Evolutionary conservation across 2,113 vertebrate genomes (phyloP).

Genomic region (Oriolus oriolus): DNA sequence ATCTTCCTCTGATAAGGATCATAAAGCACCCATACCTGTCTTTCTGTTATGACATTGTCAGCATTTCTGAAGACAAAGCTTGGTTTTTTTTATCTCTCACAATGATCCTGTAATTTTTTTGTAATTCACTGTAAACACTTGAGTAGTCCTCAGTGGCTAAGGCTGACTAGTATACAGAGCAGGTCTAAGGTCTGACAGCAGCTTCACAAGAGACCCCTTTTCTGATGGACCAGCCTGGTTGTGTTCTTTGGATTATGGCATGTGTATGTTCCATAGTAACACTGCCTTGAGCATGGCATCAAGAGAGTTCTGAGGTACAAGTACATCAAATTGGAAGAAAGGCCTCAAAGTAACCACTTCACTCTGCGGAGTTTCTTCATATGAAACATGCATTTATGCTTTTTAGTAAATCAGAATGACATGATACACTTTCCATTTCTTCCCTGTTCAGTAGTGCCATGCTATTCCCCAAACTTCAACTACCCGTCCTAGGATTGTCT

Average conservation of each 20-base stretch:
- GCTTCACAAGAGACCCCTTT: not conserved
- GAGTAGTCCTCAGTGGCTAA: not conserved
- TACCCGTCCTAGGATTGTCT: not conserved
- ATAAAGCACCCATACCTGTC: not conserved
- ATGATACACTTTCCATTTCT: not conserved
- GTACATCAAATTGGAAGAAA: not conserved
- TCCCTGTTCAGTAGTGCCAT: not conserved
- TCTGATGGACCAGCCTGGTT: too few species aligned
- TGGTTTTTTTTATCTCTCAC: not conserved
- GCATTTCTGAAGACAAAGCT: not conserved
- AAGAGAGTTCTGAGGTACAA: not conserved
- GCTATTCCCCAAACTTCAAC: not conserved
- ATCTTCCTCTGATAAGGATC: not conserved
- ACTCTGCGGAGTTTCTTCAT: not conserved
- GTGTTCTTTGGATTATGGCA: not conserved
- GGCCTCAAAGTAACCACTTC: not conserved
- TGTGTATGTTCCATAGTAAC: rapidly evolving
- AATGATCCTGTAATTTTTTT: slow-evolving; percentile 14
- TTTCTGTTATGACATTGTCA: not conserved
- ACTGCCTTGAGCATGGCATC: not conserved
- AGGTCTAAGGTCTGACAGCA: not conserved
- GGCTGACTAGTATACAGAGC: not conserved
- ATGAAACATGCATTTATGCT: not conserved
- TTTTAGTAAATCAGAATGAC: not conserved
- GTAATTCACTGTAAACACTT: not conserved